These are phyloP conservation scores for Fragum whitleyi DNA, from an alignment of 2,888 invertebrate genomes.

Conservation along the genomic window DNA sequence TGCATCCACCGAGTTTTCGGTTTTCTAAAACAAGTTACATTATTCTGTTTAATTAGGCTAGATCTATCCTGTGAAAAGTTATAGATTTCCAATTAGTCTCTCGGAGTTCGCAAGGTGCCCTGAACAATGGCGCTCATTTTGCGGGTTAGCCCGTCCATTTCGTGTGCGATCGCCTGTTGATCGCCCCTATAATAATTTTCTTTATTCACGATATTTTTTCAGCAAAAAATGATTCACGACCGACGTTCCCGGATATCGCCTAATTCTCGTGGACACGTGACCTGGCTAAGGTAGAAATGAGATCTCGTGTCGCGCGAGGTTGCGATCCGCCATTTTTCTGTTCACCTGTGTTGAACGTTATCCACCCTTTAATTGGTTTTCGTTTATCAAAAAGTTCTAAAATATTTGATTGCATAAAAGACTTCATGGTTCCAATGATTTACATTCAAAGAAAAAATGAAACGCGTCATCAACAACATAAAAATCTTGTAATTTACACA, in stretches of 20 bases:
- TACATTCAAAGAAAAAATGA: too few species aligned
- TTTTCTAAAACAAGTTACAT: background rate
- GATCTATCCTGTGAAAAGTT: background rate
- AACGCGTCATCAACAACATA: too few species aligned
- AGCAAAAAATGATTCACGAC: background rate
- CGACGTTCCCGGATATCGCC: conserved; percentile 6
- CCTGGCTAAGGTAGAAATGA: conserved; percentile 2
- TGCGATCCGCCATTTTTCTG: background rate
- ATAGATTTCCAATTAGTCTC: background rate
- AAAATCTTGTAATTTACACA: too few species aligned
- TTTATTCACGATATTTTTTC: background rate
- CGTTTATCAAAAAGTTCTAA: too few species aligned
- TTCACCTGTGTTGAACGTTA: background rate
- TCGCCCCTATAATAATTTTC: background rate
- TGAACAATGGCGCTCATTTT: background rate
- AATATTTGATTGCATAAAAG: too few species aligned
- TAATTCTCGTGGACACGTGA: conserved; percentile 6
- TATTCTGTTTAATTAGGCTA: background rate
- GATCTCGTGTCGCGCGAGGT: conserved; percentile 4
- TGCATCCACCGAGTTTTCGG: background rate
- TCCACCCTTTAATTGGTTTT: background rate
- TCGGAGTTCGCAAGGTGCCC: conserved; percentile 5
- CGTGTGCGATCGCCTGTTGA: conserved; percentile 1
- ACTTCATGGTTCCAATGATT: too few species aligned
- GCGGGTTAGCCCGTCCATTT: background rate